Evolutionary conservation across 92 coral and sea anemone genomes (phyloP).

Genomic region (Parazoanthus darwini): DNA sequence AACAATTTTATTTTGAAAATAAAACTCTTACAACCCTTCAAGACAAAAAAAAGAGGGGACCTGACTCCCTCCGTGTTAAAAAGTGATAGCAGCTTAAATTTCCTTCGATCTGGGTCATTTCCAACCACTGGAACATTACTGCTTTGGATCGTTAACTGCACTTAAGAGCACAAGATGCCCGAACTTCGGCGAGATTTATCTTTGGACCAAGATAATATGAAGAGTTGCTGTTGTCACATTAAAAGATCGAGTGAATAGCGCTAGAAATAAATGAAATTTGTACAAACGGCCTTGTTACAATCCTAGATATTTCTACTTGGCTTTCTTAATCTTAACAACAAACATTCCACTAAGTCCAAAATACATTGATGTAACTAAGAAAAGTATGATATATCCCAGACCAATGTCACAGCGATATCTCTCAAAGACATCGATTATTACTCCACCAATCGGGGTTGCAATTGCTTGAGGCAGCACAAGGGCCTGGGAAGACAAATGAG

Average conservation of each 20-base stretch:
- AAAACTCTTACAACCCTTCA: too few relatives aligned
- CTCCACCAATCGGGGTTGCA: slow-evolving; percentile 97
- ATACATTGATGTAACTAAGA: slow-evolving; percentile 88
- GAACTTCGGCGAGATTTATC: neutral
- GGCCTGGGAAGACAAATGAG: slow-evolving; percentile 57
- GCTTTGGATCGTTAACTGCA: too few relatives aligned
- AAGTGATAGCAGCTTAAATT: too few relatives aligned
- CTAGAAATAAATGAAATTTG: neutral
- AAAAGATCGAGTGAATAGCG: neutral
- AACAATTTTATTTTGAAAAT: too few relatives aligned
- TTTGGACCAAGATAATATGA: too few relatives aligned
- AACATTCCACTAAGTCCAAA: slow-evolving; percentile 97
- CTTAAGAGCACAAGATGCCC: neutral
- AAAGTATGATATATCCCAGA: slow-evolving; percentile 96
- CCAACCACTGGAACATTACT: too few relatives aligned
- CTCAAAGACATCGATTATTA: slow-evolving; percentile 92
- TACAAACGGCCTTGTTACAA: neutral
- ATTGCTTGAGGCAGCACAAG: slow-evolving; percentile 99
- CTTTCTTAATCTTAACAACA: slow-evolving; percentile 88
- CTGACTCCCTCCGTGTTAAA: too few relatives aligned
- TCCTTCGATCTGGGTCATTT: too few relatives aligned
- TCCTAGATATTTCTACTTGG: slow-evolving; percentile 49
- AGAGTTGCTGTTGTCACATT: neutral
- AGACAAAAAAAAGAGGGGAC: too few relatives aligned
- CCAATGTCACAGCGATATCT: slow-evolving; percentile 93